Evolutionary conservation across 2,113 vertebrate genomes (phyloP).

Genomic region (Platysternon megacephalum): DNA sequence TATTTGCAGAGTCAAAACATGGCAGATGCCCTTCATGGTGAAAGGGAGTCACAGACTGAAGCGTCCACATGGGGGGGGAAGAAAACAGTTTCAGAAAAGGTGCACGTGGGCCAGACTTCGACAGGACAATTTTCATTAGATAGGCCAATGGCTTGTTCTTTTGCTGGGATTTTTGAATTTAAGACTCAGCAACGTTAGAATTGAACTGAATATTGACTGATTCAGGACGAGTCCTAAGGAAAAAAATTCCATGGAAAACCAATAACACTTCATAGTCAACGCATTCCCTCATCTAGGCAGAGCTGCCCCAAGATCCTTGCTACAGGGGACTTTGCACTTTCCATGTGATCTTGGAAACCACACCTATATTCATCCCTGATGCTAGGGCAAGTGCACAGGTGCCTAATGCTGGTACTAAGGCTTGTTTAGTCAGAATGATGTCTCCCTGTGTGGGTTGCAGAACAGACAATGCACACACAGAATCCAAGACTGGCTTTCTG

Average conservation of each 20-base stretch:
- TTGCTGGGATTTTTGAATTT: not conserved
- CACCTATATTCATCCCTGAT: not conserved
- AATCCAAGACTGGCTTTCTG: fast-evolving
- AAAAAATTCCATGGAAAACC: not conserved
- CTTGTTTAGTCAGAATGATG: not conserved
- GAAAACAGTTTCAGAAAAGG: not conserved
- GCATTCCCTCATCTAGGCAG: not conserved
- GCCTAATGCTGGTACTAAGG: not conserved
- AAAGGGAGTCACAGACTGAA: not conserved
- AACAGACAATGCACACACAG: not conserved
- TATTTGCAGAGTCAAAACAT: not conserved
- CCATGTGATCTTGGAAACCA: not conserved
- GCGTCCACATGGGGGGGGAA: not conserved
- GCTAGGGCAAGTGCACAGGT: not conserved
- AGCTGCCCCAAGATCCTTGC: not conserved
- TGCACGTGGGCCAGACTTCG: not conserved
- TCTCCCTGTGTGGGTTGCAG: not conserved
- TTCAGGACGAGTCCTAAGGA: not conserved
- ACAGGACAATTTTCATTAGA: not conserved
- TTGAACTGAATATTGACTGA: not conserved
- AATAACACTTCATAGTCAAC: not conserved
- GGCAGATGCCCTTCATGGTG: not conserved
- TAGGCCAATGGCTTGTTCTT: not conserved
- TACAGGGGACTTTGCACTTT: not conserved
- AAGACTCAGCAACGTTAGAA: not conserved